Conservation (phyloP, 2,888 invertebrate genomes). For the Lasioglossum lativentre region DNA sequence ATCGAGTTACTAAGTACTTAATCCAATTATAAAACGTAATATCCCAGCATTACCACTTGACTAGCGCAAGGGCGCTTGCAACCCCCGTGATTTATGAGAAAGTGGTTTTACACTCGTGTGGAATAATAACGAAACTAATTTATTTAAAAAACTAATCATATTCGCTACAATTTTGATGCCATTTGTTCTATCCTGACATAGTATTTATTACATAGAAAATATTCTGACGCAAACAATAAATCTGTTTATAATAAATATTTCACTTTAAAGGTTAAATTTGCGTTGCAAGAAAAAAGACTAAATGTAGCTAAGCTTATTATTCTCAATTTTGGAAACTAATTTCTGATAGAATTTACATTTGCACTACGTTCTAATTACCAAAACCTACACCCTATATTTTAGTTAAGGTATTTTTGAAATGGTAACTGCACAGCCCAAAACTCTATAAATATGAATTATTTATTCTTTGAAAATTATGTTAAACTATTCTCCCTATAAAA, state of each 20-base stretch:
- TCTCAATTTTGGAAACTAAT: not conserved
- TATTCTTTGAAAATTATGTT: not conserved
- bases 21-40: slow-evolving; percentile 9
- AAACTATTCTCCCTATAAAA: not conserved
- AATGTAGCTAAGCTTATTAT: not conserved
- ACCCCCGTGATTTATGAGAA: not conserved
- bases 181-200: not conserved
- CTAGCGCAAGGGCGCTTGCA: not conserved
- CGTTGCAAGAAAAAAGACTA: not conserved
- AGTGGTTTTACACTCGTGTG: not conserved
- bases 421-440: not conserved
- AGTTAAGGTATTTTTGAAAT: not conserved
- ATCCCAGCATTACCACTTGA: not conserved
- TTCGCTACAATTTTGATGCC: not conserved
- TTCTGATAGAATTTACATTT: not conserved
- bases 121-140: not conserved
- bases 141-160: not conserved
- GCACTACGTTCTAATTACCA: not conserved
- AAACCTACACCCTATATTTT: not conserved
- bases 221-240: not conserved
- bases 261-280: not conserved
- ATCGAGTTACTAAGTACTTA: not conserved
- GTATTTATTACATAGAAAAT: not conserved
- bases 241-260: not conserved
- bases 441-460: not conserved